A percentile compares a stretch with the other conserved stretches of the same genome.
Conservation (phyloP, 1,140 invertebrate species). For the Pachyrhynchus sulphureomaculatus region DNA sequence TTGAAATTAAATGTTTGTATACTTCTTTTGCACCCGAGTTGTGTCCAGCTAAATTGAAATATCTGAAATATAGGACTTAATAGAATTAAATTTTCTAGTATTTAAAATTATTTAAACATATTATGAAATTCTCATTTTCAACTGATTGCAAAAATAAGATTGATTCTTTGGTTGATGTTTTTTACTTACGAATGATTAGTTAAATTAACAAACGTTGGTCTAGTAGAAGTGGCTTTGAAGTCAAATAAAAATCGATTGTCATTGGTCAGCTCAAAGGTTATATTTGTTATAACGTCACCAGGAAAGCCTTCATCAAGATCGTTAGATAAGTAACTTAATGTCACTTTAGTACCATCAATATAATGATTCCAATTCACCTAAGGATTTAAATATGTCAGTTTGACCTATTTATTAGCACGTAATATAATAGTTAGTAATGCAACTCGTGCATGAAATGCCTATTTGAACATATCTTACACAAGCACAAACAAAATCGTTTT, state of each 20-base stretch:
- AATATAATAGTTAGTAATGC: too few species aligned
- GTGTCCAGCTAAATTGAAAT: slow-evolving; percentile 92
- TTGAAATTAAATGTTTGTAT: slow-evolving; percentile 70
- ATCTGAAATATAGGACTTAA: slow-evolving; percentile 48
- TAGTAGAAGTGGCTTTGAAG: slow-evolving; percentile 72
- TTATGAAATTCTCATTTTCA: neutral
- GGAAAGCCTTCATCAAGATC: slow-evolving; percentile 89
- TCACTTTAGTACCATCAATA: slow-evolving; percentile 48
- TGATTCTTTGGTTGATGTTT: neutral
- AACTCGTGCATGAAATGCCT: too few species aligned
- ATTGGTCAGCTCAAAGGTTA: slow-evolving; percentile 70
- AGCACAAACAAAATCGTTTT: too few species aligned
- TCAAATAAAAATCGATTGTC: slow-evolving; percentile 72
- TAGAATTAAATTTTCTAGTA: too few species aligned
- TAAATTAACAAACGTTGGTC: slow-evolving; percentile 84
- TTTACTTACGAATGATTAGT: slow-evolving; percentile 75
- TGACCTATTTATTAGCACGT: too few species aligned
- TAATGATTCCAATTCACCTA: slow-evolving; percentile 43
- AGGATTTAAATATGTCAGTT: too few species aligned
- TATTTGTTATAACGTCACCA: slow-evolving; percentile 68
- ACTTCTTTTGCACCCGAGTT: slow-evolving; percentile 58
- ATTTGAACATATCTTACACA: too few species aligned
- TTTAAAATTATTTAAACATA: too few species aligned
- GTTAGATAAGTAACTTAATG: slow-evolving; percentile 44
- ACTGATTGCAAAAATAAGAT: neutral